Evolutionary conservation across 2,113 vertebrate species (phyloP), one percentile per base, ranked within the genome.

Genomic region (Indicator maculatus): DNA sequence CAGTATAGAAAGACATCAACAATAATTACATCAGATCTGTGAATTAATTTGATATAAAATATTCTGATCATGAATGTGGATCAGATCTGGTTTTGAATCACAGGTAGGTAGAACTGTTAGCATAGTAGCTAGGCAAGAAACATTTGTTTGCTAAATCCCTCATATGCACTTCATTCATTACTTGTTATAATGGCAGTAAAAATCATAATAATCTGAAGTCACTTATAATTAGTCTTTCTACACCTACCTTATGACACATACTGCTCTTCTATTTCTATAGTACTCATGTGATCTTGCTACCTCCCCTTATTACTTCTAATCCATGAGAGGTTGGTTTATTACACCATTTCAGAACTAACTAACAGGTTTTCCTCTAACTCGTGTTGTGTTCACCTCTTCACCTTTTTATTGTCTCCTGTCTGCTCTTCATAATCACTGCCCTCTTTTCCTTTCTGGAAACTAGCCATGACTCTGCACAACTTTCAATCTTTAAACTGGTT

Each of bases 171-270:
- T 64, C 67, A 69, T 52, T 95, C n/a, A 20, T 45, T 89, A 41
- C 45, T 66, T 92, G 31, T 93, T 86, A 92, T 19, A 83, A 78
- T 74, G 27, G n/a, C 67, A 92, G 90, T 20, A 93, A 73, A 96
- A 93, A 76, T 53, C 31, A 47, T 31, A 86, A 79, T 44, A 94
- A 53, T 91, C 31, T 73, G 17, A 88, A 95, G 61, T 65, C 10
- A 39, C 10, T 79, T 78, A 30, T 36, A 92, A 56, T 41, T 71
- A 83, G 63, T 75, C 59, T 39, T 92, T 56, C 16, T 75, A 69
- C 41, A 33, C 41, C 81, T 82, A 56, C 31, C n/a, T 89, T 73
- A 78, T 65, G 17, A 66, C 44, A 36, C 30, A 52, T 56, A 94
- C 94, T 77, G 80, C 30, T 81, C 31, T 58, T 55, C 69, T 79